Conservation (phyloP, 2,797 vertebrate species). For the Rhinogobio ventralis region DNA sequence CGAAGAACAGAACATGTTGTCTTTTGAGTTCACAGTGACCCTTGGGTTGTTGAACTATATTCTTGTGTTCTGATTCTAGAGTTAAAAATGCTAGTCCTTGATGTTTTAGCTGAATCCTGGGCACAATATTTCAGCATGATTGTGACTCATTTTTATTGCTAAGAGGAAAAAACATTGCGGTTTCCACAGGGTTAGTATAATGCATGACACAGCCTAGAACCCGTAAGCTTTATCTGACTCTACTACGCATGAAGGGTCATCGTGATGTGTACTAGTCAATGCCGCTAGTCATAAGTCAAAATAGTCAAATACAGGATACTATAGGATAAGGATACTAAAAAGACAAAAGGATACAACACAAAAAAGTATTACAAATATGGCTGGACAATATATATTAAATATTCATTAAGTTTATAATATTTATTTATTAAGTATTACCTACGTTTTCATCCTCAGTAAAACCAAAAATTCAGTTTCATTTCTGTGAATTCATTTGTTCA, state of each 20-base stretch:
- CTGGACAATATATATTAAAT: not conserved
- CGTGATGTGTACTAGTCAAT: not conserved
- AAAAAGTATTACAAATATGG: not conserved
- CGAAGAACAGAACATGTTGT: slow-evolving; percentile 28
- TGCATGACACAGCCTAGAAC: not conserved
- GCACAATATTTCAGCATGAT: not conserved
- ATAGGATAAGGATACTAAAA: not conserved
- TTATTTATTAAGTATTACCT: not conserved
- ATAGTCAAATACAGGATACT: not conserved
- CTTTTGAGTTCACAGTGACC: not conserved
- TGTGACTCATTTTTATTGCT: slow-evolving; percentile 15
- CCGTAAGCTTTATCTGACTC: not conserved
- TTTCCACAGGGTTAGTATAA: not conserved
- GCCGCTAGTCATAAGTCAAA: not conserved
- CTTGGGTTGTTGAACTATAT: not conserved
- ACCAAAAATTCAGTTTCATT: not conserved
- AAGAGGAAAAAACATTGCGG: not conserved
- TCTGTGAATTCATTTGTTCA: too few relatives aligned
- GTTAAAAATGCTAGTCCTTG: not conserved
- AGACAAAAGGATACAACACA: not conserved
- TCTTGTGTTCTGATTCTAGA: not conserved
- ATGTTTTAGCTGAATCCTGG: not conserved
- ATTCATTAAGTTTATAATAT: too few relatives aligned
- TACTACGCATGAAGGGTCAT: not conserved
- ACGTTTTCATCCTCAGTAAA: not conserved